Evolutionary conservation across 2,888 invertebrate species (phyloP).

Genomic region (Caenorhabditis zanzibari): DNA sequence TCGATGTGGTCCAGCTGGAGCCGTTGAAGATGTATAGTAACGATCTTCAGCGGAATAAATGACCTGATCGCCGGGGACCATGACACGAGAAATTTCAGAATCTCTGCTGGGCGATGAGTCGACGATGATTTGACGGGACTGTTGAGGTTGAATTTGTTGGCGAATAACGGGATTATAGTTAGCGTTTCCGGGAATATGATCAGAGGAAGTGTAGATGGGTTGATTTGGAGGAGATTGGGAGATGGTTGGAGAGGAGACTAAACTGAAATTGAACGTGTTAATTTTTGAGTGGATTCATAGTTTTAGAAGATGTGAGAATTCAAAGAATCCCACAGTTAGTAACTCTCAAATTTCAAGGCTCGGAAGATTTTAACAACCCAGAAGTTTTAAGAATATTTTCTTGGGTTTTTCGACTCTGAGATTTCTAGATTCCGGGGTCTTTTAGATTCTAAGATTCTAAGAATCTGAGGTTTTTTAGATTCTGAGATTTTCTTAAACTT

Average conservation of each 20-base stretch:
- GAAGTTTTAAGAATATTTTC: too few relatives aligned
- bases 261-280: constrained; percentile 55
- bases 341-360: too few relatives aligned
- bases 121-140: constrained; percentile 46
- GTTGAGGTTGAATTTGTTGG: constrained; percentile 4
- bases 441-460: too few relatives aligned
- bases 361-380: too few relatives aligned
- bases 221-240: constrained; percentile 14
- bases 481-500: background rate
- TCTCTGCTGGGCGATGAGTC: constrained; percentile 67
- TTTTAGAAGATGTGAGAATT: background rate
- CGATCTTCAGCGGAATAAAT: constrained; percentile 75
- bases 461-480: background rate
- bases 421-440: too few relatives aligned
- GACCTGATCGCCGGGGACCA: constrained; percentile 64
- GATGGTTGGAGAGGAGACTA: constrained; percentile 49
- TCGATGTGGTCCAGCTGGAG: constrained; percentile 57
- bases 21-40: constrained; percentile 77
- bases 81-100: constrained; percentile 60
- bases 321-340: too few relatives aligned
- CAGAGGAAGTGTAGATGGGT: constrained; percentile 16
- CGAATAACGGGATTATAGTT: constrained; percentile 48
- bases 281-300: background rate
- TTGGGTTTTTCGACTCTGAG: too few relatives aligned
- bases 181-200: constrained; percentile 55